These are phyloP conservation scores for Tubulanus polymorphus DNA, from an alignment of 2,888 invertebrate genomes.

Conservation along the genomic window DNA sequence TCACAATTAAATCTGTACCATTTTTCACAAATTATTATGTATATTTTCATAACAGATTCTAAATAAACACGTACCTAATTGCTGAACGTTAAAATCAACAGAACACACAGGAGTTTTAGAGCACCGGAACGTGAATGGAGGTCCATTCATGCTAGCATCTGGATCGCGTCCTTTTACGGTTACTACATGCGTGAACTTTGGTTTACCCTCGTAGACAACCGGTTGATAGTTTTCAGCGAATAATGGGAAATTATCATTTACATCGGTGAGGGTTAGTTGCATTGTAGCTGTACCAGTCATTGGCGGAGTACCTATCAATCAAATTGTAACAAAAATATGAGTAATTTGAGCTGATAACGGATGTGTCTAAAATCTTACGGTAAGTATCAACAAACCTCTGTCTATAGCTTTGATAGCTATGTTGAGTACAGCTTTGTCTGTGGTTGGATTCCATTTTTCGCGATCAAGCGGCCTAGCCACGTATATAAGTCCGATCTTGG, in stretches of 20 bases:
- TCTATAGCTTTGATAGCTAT: background rate
- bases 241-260: slow-evolving; percentile 95
- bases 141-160: slow-evolving; percentile 43
- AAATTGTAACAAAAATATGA: slow-evolving; percentile 18
- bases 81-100: slow-evolving; percentile 5
- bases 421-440: too few species aligned
- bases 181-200: slow-evolving; percentile 22
- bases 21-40: too few species aligned
- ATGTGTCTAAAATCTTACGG: background rate
- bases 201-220: slow-evolving; percentile 25
- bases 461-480: background rate
- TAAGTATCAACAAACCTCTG: background rate
- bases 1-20: too few species aligned
- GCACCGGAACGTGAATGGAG: slow-evolving; percentile 64
- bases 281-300: slow-evolving; percentile 81
- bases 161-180: slow-evolving; percentile 38
- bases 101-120: background rate
- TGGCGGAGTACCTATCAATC: slow-evolving; percentile 32
- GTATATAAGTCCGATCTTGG: background rate
- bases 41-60: too few species aligned
- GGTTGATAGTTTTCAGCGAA: slow-evolving; percentile 63
- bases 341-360: background rate
- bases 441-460: background rate
- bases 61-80: too few species aligned
- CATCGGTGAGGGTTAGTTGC: slow-evolving; percentile 85